A percentile compares a stretch with the other conserved stretches of the same genome.
These are phyloP conservation scores for Micronycteris hirsuta DNA, from an alignment of 2,113 vertebrate genomes.

Conservation along the genomic window DNA sequence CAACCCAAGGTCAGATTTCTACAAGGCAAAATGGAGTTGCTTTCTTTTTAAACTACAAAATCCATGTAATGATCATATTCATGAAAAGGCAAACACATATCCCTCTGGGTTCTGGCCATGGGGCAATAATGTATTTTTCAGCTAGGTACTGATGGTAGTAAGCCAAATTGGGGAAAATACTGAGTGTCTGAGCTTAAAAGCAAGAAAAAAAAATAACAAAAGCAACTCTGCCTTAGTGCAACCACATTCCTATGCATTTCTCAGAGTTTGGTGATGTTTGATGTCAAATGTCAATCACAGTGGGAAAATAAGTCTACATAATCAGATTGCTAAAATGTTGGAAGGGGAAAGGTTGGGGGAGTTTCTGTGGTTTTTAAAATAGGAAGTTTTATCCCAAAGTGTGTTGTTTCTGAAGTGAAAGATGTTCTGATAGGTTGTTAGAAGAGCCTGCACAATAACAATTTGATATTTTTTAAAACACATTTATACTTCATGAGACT, in stretches of 20 bases:
- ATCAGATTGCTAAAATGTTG: background rate
- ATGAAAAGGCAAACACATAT: background rate
- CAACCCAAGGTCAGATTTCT: background rate
- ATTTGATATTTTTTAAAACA: background rate
- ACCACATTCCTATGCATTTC: background rate
- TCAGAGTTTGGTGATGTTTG: background rate
- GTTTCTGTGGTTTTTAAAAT: constrained; percentile 64
- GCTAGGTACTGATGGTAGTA: background rate
- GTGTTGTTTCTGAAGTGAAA: constrained; percentile 55
- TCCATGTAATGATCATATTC: background rate
- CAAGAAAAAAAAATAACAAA: background rate
- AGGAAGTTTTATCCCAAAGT: constrained; percentile 49
- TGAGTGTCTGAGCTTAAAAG: background rate
- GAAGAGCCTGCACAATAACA: background rate
- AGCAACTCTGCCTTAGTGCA: background rate
- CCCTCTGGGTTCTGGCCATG: background rate
- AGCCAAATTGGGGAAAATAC: background rate
- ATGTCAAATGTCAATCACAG: background rate
- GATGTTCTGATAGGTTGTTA: background rate
- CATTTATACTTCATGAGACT: background rate
- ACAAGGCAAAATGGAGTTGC: background rate
- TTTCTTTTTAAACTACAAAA: background rate
- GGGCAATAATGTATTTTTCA: background rate
- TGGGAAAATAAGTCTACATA: background rate
- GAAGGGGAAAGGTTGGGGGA: constrained; percentile 7